Conservation (phyloP, 2,797 vertebrate species). For the Bradypodion ventrale region DNA sequence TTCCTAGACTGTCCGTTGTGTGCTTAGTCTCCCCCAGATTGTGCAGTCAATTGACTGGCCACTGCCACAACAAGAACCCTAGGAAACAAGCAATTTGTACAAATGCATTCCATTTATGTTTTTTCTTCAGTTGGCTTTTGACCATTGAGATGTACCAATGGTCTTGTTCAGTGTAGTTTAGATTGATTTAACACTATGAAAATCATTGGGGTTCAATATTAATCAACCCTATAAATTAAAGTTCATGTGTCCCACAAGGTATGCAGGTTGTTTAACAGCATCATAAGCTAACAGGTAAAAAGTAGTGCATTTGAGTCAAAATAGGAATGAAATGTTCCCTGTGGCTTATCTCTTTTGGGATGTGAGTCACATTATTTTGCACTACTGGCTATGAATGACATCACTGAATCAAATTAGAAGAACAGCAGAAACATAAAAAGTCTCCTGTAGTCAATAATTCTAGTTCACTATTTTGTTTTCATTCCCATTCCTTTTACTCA, state of each 20-base stretch:
- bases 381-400: neutral
- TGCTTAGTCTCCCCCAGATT: too few species aligned
- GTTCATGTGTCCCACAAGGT: neutral
- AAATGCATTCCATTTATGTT: neutral
- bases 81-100: too few species aligned
- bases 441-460: constrained; percentile 3
- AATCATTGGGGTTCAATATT: neutral
- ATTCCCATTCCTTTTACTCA: neutral
- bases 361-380: neutral
- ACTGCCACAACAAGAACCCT: too few species aligned
- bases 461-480: constrained; percentile 9
- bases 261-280: neutral
- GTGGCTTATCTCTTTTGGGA: neutral
- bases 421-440: neutral
- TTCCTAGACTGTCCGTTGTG: too few species aligned
- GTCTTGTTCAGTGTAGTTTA: neutral
- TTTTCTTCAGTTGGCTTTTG: neutral
- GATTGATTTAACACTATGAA: neutral
- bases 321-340: neutral
- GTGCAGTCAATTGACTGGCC: too few species aligned
- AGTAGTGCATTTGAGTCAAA: neutral
- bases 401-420: neutral
- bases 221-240: neutral
- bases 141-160: neutral
- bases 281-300: neutral